A percentile compares a stretch with the other conserved stretches of the same genome.
phyloP scores from a whole-genome alignment of 2,888 invertebrate species.

The Herminia tarsipennalis region DNA sequence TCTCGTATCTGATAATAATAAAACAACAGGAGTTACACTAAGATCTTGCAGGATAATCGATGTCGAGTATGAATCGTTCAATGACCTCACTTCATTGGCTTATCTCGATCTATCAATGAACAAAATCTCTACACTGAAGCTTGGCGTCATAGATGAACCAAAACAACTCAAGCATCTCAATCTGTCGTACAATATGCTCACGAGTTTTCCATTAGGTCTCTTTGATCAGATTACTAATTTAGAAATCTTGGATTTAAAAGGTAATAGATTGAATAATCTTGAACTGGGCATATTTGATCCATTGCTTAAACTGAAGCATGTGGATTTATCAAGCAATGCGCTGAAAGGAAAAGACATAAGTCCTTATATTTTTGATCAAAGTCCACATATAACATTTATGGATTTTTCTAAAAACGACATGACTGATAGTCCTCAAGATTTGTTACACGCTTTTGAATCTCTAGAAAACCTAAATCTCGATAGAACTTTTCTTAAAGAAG shows the following conservation, averaged over 20 bases:
- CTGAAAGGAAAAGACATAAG: constrained; percentile 51
- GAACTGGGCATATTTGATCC: constrained; percentile 41
- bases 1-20: constrained; percentile 51
- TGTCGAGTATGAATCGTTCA: constrained; percentile 44
- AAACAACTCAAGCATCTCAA: constrained; percentile 38
- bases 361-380: constrained; percentile 43
- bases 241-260: constrained; percentile 44
- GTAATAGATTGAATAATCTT: constrained; percentile 41
- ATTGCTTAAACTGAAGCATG: constrained; percentile 32
- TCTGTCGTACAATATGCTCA: constrained; percentile 43
- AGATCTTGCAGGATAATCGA: constrained; percentile 49
- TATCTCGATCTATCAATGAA: constrained; percentile 48
- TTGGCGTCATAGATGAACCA: constrained; percentile 43
- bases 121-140: constrained; percentile 38
- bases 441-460: constrained; percentile 46
- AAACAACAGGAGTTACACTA: constrained; percentile 45
- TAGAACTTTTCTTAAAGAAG: constrained; percentile 47
- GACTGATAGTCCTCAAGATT: constrained; percentile 37
- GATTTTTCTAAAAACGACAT: constrained; percentile 52
- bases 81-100: constrained; percentile 33
- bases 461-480: constrained; percentile 53
- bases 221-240: constrained; percentile 44
- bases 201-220: constrained; percentile 37
- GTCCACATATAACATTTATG: constrained; percentile 31
- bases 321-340: constrained; percentile 59